Conservation (phyloP, 1,140 invertebrate species). For the Zaprionus kolodkinae region DNA sequence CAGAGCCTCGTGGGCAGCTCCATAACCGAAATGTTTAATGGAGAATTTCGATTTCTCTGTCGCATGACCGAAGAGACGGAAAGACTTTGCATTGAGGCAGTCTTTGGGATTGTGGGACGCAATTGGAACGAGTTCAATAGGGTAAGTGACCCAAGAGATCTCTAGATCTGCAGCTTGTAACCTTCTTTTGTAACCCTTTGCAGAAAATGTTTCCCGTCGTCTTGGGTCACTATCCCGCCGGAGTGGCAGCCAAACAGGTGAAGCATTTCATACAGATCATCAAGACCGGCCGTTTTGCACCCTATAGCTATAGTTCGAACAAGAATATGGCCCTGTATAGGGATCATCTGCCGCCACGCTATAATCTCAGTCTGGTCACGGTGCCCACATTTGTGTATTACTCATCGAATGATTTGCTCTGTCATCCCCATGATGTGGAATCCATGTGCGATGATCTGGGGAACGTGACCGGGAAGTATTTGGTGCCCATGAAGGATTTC, state of each 20-base stretch:
- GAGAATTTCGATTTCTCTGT: constrained; percentile 77
- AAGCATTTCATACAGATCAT: constrained; percentile 83
- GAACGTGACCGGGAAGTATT: constrained; percentile 86
- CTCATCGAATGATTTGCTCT: constrained; percentile 86
- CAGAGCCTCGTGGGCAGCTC: constrained; percentile 79
- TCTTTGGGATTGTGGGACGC: constrained; percentile 79
- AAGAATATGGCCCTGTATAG: constrained; percentile 85
- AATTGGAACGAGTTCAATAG: constrained; percentile 82
- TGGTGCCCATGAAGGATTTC: constrained; percentile 86
- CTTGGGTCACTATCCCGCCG: constrained; percentile 88
- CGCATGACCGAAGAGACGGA: constrained; percentile 83
- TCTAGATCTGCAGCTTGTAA: background rate
- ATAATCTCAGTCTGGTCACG: constrained; percentile 87
- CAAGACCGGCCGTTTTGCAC: constrained; percentile 70
- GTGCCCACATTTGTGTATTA: constrained; percentile 88
- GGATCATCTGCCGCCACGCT: constrained; percentile 85
- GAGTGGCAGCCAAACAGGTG: constrained; percentile 80
- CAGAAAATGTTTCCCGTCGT: constrained; percentile 89
- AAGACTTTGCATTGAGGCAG: constrained; percentile 76
- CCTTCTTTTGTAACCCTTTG: background rate
- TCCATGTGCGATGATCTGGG: constrained; percentile 85
- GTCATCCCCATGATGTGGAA: constrained; percentile 87
- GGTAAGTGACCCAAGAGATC: constrained; percentile 36
- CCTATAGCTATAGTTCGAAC: constrained; percentile 75
- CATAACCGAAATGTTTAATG: constrained; percentile 81